A percentile compares a stretch with the other conserved stretches of the same genome.
These are phyloP conservation scores for Ammospiza maritima DNA, from an alignment of 2,797 vertebrate species.

Conservation along the genomic window DNA sequence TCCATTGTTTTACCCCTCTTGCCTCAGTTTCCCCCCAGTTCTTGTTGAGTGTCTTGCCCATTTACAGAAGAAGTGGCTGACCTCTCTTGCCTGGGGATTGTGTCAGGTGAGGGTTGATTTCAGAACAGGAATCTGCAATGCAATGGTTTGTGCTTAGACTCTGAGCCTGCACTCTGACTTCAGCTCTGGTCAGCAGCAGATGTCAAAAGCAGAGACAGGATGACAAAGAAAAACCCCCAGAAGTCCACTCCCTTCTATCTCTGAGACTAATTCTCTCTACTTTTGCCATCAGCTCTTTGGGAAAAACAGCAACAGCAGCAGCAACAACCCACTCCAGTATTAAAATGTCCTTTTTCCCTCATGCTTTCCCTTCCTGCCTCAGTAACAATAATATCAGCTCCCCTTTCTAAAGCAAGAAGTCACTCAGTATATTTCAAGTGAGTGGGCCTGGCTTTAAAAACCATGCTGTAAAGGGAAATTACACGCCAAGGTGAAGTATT, in stretches of 20 bases:
- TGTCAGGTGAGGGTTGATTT: neutral
- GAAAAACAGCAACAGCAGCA: neutral
- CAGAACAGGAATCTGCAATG: neutral
- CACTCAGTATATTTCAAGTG: neutral
- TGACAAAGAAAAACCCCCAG: rapidly evolving
- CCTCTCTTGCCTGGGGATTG: too few relatives aligned
- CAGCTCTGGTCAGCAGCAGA: neutral
- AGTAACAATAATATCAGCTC: neutral
- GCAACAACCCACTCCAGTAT: neutral
- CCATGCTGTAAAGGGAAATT: conserved; percentile 39
- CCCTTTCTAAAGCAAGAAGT: neutral
- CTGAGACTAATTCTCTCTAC: neutral
- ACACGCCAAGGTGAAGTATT: conserved; percentile 46
- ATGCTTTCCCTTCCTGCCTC: neutral
- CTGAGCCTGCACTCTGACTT: neutral
- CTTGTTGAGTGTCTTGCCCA: neutral
- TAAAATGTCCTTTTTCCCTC: neutral
- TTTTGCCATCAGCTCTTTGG: neutral
- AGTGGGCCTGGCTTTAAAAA: conserved; percentile 4
- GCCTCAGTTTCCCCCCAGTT: neutral
- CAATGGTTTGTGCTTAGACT: neutral
- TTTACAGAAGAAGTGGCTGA: neutral
- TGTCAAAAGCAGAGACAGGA: neutral
- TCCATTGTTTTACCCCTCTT: neutral
- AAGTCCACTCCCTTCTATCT: neutral